phyloP scores from a whole-genome alignment of 2,113 vertebrate genomes.

The Daphoenositta chrysoptera region DNA sequence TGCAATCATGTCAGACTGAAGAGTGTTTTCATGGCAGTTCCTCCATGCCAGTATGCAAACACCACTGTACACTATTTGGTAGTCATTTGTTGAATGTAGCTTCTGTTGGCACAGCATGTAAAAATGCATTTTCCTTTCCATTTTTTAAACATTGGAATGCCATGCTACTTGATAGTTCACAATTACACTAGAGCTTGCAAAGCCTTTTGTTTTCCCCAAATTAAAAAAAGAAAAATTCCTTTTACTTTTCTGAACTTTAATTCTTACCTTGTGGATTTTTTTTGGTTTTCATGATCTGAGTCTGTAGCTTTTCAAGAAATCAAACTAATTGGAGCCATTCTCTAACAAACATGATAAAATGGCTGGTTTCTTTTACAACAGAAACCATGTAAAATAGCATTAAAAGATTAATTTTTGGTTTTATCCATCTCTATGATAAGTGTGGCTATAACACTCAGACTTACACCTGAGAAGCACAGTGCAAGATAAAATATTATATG shows the following conservation, averaged over 20 bases:
- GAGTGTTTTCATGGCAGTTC: not conserved
- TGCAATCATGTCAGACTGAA: not conserved
- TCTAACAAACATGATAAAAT: not conserved
- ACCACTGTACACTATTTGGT: not conserved
- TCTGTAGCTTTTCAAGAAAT: not conserved
- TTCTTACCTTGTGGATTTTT: too few species aligned
- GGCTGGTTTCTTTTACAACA: not conserved
- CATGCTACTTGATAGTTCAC: conserved; percentile 9
- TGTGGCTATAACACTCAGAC: not conserved
- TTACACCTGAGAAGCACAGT: not conserved
- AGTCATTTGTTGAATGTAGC: conserved; percentile 1
- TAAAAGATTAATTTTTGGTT: not conserved
- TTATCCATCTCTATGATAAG: not conserved
- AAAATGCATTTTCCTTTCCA: not conserved
- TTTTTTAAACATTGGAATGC: conserved; percentile 38
- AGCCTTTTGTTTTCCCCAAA: conserved; percentile 9
- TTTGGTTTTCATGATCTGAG: not conserved
- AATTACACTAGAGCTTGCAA: conserved; percentile 10
- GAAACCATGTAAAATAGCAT: not conserved
- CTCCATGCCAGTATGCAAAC: conserved; percentile 4
- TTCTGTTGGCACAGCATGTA: conserved; percentile 15
- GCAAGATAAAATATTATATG: not conserved
- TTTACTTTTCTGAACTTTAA: not conserved
- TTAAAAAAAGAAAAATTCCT: not conserved
- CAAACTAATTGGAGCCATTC: not conserved